These are phyloP conservation scores for Micrastur ruficollis DNA, from an alignment of 2,797 vertebrate species.

Conservation along the genomic window DNA sequence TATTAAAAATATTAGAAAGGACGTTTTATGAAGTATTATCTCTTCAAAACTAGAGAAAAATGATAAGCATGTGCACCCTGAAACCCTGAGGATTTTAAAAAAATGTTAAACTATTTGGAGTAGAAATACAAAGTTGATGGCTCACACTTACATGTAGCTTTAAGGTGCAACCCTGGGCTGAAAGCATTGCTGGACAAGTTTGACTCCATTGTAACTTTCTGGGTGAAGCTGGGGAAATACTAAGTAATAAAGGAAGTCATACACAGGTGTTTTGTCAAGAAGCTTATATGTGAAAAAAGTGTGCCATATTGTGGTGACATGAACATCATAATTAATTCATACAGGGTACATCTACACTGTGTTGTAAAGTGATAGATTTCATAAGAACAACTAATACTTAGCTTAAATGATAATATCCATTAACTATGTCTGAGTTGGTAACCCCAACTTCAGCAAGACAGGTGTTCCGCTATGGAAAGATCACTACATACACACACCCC, in stretches of 20 bases:
- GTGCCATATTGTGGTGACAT: background rate
- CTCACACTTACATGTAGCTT: background rate
- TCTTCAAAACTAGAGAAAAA: background rate
- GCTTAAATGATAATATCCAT: background rate
- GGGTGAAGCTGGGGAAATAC: background rate
- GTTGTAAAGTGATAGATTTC: background rate
- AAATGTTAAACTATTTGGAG: background rate
- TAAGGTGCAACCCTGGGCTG: background rate
- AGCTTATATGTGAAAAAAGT: background rate
- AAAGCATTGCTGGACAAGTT: background rate
- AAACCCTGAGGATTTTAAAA: background rate
- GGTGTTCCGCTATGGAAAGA: background rate
- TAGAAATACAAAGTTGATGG: background rate
- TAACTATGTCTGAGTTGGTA: background rate
- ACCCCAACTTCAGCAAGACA: background rate
- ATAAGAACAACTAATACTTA: background rate
- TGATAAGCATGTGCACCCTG: rapidly evolving
- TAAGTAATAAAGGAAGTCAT: background rate
- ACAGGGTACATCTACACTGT: background rate
- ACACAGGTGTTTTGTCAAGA: background rate
- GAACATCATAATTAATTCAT: background rate
- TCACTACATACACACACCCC: background rate
- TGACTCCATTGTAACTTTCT: background rate
- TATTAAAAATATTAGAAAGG: background rate
- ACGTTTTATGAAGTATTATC: background rate